phyloP scores from a whole-genome alignment of 2,888 invertebrate genomes.

The Drosophila nigritarsus region DNA sequence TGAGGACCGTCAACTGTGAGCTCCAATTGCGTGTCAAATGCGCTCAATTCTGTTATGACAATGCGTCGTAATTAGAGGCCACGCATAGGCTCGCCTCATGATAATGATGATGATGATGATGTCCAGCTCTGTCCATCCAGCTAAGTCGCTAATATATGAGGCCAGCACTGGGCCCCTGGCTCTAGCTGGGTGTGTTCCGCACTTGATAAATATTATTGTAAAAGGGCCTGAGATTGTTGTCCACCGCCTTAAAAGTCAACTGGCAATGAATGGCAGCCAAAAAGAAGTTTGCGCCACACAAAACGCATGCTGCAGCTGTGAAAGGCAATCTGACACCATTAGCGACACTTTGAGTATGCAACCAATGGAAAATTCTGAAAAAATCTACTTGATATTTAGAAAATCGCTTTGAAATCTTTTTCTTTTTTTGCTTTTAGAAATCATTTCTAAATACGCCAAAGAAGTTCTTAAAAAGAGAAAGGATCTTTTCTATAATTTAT shows the following conservation, averaged over 20 bases:
- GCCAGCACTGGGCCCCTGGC: slow-evolving; percentile 12
- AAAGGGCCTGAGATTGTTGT: slow-evolving; percentile 55
- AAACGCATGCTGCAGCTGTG: background rate
- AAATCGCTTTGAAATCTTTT: background rate
- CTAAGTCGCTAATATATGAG: slow-evolving; percentile 66
- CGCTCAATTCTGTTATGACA: slow-evolving; percentile 80
- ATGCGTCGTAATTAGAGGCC: slow-evolving; percentile 79
- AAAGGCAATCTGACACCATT: background rate
- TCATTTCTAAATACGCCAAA: background rate
- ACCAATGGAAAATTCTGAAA: background rate
- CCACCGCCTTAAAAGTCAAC: slow-evolving; percentile 31
- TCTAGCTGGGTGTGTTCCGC: slow-evolving; percentile 68
- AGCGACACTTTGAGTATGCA: background rate
- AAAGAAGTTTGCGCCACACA: slow-evolving; percentile 9
- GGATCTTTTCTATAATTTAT: background rate
- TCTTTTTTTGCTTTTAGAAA: background rate
- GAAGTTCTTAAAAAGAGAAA: background rate
- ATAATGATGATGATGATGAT: slow-evolving; percentile 23
- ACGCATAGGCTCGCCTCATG: slow-evolving; percentile 71
- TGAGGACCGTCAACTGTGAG: slow-evolving; percentile 48
- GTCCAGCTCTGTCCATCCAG: slow-evolving; percentile 21
- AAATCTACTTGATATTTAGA: background rate
- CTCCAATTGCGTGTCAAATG: slow-evolving; percentile 80
- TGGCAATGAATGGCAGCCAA: slow-evolving; percentile 28
- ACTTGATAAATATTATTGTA: slow-evolving; percentile 79